Percentiles rank a stretch among this genome's conserved stretches.
These are phyloP conservation scores for Adineta ricciae DNA, from an alignment of 2,888 invertebrate genomes.

Conservation along the genomic window DNA sequence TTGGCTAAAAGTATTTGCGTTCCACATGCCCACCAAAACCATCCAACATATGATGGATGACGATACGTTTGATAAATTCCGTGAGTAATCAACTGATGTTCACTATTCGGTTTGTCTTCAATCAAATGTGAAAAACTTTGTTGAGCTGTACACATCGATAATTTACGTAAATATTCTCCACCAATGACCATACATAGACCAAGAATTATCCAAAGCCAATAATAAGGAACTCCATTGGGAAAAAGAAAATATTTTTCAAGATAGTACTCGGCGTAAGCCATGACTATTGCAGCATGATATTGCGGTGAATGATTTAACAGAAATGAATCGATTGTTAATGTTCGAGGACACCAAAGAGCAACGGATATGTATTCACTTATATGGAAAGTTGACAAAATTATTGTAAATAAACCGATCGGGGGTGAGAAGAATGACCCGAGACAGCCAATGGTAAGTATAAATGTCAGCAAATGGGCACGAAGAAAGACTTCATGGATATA, in stretches of 20 bases:
- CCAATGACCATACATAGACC: conserved; percentile 69
- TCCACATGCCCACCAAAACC: conserved; percentile 97
- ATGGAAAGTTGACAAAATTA: conserved; percentile 61
- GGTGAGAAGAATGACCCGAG: neutral
- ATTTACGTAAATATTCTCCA: conserved; percentile 80
- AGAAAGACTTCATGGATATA: neutral
- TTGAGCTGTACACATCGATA: conserved; percentile 84
- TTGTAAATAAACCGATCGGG: conserved; percentile 24
- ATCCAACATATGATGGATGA: conserved; percentile 94
- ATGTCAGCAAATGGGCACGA: neutral
- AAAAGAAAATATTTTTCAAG: conserved; percentile 40
- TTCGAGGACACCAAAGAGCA: conserved; percentile 69
- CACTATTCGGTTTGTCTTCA: conserved; percentile 58
- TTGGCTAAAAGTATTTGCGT: conserved; percentile 71
- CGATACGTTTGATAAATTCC: conserved; percentile 76
- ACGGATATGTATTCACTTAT: conserved; percentile 82
- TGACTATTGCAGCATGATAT: conserved; percentile 66
- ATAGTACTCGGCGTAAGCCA: conserved; percentile 66
- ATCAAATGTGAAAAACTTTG: conserved; percentile 89
- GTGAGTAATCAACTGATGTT: conserved; percentile 74
- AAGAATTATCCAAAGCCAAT: conserved; percentile 46
- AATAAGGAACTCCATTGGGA: conserved; percentile 57
- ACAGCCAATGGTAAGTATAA: neutral
- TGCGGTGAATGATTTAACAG: conserved; percentile 84
- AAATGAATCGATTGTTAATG: conserved; percentile 71